A percentile compares a stretch with the other conserved stretches of the same genome.
phyloP scores from a whole-genome alignment of 2,888 invertebrate genomes.

The Ommatoiulus sabulosus region DNA sequence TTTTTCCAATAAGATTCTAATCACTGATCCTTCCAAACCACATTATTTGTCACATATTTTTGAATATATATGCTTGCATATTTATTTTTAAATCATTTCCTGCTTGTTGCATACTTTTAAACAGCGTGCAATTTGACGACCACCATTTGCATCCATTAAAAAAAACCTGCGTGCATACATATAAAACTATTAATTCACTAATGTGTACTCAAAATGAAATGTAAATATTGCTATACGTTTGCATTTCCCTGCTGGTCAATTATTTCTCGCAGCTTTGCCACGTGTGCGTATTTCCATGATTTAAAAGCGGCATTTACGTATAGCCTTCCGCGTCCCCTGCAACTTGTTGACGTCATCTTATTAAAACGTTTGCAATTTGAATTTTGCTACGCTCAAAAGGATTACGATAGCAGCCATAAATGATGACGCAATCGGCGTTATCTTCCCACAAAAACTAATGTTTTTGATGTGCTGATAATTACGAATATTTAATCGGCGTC shows the following conservation, averaged over 20 bases:
- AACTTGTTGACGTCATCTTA: slow-evolving; percentile 10
- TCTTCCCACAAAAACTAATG: not conserved
- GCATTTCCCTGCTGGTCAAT: not conserved
- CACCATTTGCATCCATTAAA: not conserved
- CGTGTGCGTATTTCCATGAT: not conserved
- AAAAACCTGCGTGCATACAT: not conserved
- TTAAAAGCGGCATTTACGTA: not conserved
- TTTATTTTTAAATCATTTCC: no score
- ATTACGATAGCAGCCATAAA: not conserved
- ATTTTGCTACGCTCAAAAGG: not conserved
- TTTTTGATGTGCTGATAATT: not conserved
- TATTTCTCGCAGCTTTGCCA: not conserved
- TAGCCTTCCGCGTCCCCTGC: not conserved
- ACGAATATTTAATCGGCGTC: not conserved
- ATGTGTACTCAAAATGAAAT: not conserved
- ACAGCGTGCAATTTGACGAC: not conserved
- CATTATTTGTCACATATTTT: no score
- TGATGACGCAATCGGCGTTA: not conserved
- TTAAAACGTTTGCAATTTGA: not conserved
- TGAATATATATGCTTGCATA: no score
- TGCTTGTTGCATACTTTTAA: no score
- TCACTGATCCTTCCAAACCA: no score
- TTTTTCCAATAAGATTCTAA: no score
- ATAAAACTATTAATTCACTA: not conserved
- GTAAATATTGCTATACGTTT: not conserved